These are phyloP conservation scores for Papilio glaucus DNA, from an alignment of 1,140 invertebrate species.

Conservation along the genomic window DNA sequence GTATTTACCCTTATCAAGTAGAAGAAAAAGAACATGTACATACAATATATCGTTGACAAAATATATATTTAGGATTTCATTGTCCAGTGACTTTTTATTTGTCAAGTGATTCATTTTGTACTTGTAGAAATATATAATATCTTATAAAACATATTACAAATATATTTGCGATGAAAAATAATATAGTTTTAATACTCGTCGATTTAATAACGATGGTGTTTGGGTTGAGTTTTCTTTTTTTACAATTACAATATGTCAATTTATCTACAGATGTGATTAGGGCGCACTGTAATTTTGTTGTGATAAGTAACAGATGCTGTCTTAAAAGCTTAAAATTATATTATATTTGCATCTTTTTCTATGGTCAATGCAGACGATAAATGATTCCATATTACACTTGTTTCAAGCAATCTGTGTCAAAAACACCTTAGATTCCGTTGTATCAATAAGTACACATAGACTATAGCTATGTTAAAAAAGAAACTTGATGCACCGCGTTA, in stretches of 20 bases:
- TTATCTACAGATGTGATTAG: too few relatives aligned
- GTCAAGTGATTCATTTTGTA: conserved; percentile 6
- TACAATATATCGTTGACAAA: too few relatives aligned
- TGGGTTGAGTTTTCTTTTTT: conserved; percentile 5
- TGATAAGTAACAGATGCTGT: neutral
- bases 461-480: neutral
- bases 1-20: too few relatives aligned
- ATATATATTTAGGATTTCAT: too few relatives aligned
- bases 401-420: neutral
- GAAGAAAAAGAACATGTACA: too few relatives aligned
- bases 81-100: too few relatives aligned
- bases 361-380: neutral
- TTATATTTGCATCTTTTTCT: neutral
- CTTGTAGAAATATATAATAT: neutral
- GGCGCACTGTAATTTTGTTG: too few relatives aligned
- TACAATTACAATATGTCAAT: neutral
- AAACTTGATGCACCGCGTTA: neutral
- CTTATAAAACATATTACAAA: neutral
- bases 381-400: neutral
- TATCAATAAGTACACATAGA: neutral
- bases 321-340: neutral
- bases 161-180: neutral
- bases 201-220: neutral
- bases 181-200: neutral
- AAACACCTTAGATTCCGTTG: neutral